Evolutionary conservation across 2,113 vertebrate species (phyloP), one percentile per base, ranked within the genome.

Genomic region (Penelope pileata): DNA sequence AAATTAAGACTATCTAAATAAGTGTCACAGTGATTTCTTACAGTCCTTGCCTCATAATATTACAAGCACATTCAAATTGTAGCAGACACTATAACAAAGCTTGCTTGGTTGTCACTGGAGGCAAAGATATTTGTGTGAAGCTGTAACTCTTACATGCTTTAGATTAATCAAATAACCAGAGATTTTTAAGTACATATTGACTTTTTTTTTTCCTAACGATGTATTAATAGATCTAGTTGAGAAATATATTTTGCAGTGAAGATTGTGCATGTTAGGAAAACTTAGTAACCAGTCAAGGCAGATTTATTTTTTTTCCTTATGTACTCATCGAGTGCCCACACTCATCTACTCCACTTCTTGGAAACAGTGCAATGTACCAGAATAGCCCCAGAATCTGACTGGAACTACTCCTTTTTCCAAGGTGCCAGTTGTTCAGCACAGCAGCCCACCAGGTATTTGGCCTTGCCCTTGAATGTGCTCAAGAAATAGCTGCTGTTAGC

Each of bases 241-340:
- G 30, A 66, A 80, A 81, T 64, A 17, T 78, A 76, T 76, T 68
- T 72, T 73, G 12, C 80, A 56, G n/a, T 77, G 67, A 86, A 72
- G 90, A 30, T 18, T 60, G 8, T 24, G 24, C 59, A 10, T 17
- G 7, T 73, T 47, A 83, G 19, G 16, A 85, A 89, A 47, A 48
- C 7, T 29, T 73, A 72, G 27, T 40, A 72, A 56, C 18, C 79
- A 91, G 38, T 43, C 14, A 56, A 76, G 27, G n/a, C 43, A 60
- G 9, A 5, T 80, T 47, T 92, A 47, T 29, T 74, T 50, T 36
- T 86, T 87, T 53, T n/a, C 42, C 19, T 48, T 32, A 34, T 4
- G 7, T 7, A 11, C 10, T 40, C 74, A 77, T 76, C 81, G 32
- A 83, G 42, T 78, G 48, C 66, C 48, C 24, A 45, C 7, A 15